Conservation (phyloP, 2,888 invertebrate species). For the Reticulitermes lucifugus region DNA sequence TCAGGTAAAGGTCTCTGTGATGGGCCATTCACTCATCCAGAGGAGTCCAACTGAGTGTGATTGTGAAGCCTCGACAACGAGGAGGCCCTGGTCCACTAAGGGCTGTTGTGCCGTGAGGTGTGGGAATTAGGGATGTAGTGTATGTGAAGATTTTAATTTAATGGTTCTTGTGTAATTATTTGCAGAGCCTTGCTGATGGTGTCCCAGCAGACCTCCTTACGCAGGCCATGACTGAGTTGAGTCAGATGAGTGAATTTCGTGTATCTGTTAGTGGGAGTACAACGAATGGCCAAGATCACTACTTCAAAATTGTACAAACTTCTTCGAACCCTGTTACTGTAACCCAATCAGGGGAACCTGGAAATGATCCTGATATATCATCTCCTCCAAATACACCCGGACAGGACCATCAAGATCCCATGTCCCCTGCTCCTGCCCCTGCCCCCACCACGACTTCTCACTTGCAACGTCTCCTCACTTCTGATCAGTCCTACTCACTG, state of each 20-base stretch:
- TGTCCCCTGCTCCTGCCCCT: slow-evolving; percentile 29
- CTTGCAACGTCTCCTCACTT: slow-evolving; percentile 42
- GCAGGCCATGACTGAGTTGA: slow-evolving; percentile 53
- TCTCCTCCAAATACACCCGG: slow-evolving; percentile 2
- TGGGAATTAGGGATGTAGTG: too few species aligned
- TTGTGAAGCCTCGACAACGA: too few species aligned
- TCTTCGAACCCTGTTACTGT: slow-evolving; percentile 46
- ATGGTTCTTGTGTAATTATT: not conserved
- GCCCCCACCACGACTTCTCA: slow-evolving; percentile 27
- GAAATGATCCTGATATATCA: not conserved
- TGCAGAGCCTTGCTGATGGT: slow-evolving; percentile 46
- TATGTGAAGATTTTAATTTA: too few species aligned
- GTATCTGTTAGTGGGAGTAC: slow-evolving; percentile 42
- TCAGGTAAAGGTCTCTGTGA: too few species aligned
- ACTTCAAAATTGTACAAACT: slow-evolving; percentile 50
- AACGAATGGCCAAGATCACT: slow-evolving; percentile 44
- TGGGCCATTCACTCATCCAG: too few species aligned
- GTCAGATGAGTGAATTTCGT: slow-evolving; percentile 50
- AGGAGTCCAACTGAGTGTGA: too few species aligned
- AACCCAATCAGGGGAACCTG: slow-evolving; percentile 16
- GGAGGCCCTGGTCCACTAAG: too few species aligned
- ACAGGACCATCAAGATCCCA: slow-evolving; percentile 4
- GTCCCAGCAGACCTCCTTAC: slow-evolving; percentile 50
- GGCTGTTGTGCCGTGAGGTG: too few species aligned
- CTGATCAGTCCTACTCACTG: slow-evolving; percentile 27